Conservation (phyloP, 2,888 invertebrate species). For the Atherix ibis region DNA sequence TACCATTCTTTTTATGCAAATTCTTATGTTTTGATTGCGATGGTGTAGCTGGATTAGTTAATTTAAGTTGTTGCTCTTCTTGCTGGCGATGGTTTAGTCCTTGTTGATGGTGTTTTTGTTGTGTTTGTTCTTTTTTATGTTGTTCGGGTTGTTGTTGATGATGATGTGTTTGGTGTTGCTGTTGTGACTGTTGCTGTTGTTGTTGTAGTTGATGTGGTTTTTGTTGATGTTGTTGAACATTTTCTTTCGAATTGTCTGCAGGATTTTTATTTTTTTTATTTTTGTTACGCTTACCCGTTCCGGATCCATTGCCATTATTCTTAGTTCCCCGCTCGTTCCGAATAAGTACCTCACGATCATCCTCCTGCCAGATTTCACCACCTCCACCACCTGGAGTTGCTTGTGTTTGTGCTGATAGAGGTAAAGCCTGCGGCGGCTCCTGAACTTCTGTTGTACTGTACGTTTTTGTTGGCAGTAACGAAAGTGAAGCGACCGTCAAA, state of each 20-base stretch:
- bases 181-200: slow-evolving; percentile 3
- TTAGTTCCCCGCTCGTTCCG: slow-evolving; percentile 67
- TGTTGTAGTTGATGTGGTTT: not conserved
- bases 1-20: not conserved
- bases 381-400: slow-evolving; percentile 19
- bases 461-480: slow-evolving; percentile 23
- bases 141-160: slow-evolving; percentile 5
- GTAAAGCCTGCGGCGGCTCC: slow-evolving; percentile 31
- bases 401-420: slow-evolving; percentile 29
- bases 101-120: slow-evolving; percentile 15
- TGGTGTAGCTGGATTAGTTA: too few relatives aligned
- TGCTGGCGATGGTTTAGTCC: too few relatives aligned
- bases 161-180: slow-evolving; percentile 5
- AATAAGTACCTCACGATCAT: slow-evolving; percentile 62
- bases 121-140: slow-evolving; percentile 1
- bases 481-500: slow-evolving; percentile 22
- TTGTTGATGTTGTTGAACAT: slow-evolving; percentile 1
- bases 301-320: slow-evolving; percentile 16
- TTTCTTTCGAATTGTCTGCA: slow-evolving; percentile 4
- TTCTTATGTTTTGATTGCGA: too few relatives aligned
- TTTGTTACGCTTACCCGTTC: slow-evolving; percentile 21
- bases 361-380: slow-evolving; percentile 65
- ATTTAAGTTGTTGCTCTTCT: too few relatives aligned
- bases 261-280: slow-evolving; percentile 18
- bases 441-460: slow-evolving; percentile 30